Evolutionary conservation across 2,888 invertebrate genomes (phyloP).

Genomic region (Halictus ligatus): DNA sequence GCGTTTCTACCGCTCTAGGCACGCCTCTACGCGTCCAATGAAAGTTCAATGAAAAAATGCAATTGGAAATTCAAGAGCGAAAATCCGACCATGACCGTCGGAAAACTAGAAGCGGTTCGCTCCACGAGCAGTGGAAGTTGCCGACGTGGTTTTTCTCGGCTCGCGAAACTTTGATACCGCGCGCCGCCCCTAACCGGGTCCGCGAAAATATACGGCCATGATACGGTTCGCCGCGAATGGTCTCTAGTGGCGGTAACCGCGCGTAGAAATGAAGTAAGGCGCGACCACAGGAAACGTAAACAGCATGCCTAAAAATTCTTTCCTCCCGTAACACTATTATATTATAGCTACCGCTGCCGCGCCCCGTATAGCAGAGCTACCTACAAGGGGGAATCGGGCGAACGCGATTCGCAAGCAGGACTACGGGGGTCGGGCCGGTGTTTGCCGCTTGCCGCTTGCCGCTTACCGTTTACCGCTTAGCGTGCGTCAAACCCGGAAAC

Average conservation of each 20-base stretch:
- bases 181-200: neutral
- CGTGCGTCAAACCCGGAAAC: constrained; percentile 73
- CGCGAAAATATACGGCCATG: constrained; percentile 26
- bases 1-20: too few species aligned
- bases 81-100: neutral
- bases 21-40: neutral
- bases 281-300: constrained; percentile 55
- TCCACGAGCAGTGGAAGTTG: neutral
- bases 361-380: neutral
- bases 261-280: constrained; percentile 58
- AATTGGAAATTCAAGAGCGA: neutral
- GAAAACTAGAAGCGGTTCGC: neutral
- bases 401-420: neutral
- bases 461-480: constrained; percentile 3
- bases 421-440: neutral
- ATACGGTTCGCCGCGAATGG: constrained; percentile 54
- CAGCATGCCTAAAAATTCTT: constrained; percentile 63
- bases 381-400: neutral
- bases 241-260: constrained; percentile 31
- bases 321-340: constrained; percentile 56
- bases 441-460: constrained; percentile 19
- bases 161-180: constrained; percentile 34
- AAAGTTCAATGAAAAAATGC: neutral
- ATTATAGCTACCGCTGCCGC: neutral
- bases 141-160: neutral